Base-by-base conservation (phyloP, 2,888 invertebrate species). In the Pachycephus smyrnensis region DNA sequence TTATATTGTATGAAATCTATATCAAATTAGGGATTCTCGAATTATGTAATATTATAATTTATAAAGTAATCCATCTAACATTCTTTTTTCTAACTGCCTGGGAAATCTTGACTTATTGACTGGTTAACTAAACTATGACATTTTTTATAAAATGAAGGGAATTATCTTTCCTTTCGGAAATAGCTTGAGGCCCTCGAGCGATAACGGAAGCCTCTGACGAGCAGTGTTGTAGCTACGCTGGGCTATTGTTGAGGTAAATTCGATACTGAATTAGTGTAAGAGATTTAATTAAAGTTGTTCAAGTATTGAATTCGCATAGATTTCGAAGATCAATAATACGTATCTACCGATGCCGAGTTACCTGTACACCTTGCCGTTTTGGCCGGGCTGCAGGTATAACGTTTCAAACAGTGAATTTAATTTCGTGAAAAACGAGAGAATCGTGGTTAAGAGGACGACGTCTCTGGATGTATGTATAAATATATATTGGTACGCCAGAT, bases 271-370 rank as follows among this genome's bases (percentile, higher is more conserved):
- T 77, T 77, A 77, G 69, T 75, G 75, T 37, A 69, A 75, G 73
- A 69, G 77, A 77, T 77, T 77, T 75, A 77, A 77, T 77, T 77
- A 77, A 75, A 69, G 69, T 77, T 77, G 40, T 77, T 69, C 77
- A 77, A 75, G 75, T 75, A 77, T 77, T 75, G 77, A 32, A 69
- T 68, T 77, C 75, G 69, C 23, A 6, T 55, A 23, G 55, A 55
- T 55, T 55, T 55, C 23, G 9, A 55, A 55, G 23, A 55, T 55
- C 55, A 55, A 55, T 55, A 55, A 23, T 9, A 55, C 9, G 55
- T 55, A 55, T 9, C 23, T 55, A 23, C 9, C 23, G 15, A 55
- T 55, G 55, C 55, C 15, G 2, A 4, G 55, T 55, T 23, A 55
- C 55, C 23, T 23, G 9, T 55, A 23, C 55, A 55, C 55, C 23